Evolutionary conservation across 1,140 invertebrate species (phyloP), one percentile per base, ranked within the genome.

Genomic region (Riptortus pedestris): DNA sequence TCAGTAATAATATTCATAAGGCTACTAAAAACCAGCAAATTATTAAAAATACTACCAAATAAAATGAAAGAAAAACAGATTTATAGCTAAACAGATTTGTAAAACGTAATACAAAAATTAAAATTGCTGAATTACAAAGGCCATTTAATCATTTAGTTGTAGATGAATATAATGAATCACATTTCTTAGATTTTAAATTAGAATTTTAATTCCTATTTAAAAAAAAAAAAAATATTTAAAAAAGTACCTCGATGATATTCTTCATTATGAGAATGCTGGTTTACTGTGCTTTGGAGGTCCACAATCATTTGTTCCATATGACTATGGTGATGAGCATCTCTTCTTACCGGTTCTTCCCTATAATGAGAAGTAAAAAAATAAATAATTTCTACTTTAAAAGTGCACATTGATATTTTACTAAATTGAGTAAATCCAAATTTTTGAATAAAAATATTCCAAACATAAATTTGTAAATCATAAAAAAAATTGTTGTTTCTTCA

Each of bases 241-340:
- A 43, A 27, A 28, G 38, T 24, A 70, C 80, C 79, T 71, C 78
- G 77, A 66, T 83, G 82, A 71, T 80, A 81, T 63, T 79, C 80
- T 70, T 83, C 82, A 69, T 85, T 78, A 26, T 73, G 67, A 57
- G 71, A 72, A 68, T 85, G 83, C 69, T 71, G 69, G 20, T 78
- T 76, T 51, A 80, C 73, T 16, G 78, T 74, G 14, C 81, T 82
- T 14, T 71, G 70, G 31, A 76, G 71, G 66, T 79, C 75, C 1
- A 24, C 51, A 0, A 26, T 24, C 51, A 55, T 55, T 14, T 26
- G 51, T 24, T 80, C 73, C 68, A 83, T 71, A 66, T 81, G 80
- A 45, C 76, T 74, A 65, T 83, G 81, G 58, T 76, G 74, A 73
- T 85, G 82, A 11, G 82, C 78, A 74, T 85, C 83, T 60, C 75